A percentile compares a stretch with the other conserved stretches of the same genome.
phyloP scores from a whole-genome alignment of 1,140 invertebrate genomes.

The Monochamus saltuarius region DNA sequence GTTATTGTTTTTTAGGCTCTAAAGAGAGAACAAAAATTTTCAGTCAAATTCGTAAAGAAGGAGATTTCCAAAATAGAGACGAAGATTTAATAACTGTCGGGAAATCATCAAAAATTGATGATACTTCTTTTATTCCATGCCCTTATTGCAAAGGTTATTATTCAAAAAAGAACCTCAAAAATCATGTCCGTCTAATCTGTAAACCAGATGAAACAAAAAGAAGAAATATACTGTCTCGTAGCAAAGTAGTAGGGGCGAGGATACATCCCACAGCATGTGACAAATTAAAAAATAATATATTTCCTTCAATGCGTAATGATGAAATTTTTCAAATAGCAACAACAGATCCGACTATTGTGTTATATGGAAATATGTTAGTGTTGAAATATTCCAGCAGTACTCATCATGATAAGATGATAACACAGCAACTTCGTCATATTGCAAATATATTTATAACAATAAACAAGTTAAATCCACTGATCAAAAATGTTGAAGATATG shows the following conservation, averaged over 20 bases:
- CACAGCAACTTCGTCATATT: conserved; percentile 5
- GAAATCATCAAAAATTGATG: not conserved
- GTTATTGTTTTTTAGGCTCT: conserved; percentile 4
- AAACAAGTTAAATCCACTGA: not conserved
- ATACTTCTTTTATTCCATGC: conserved; percentile 6
- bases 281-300: conserved; percentile 3
- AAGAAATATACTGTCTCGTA: not conserved
- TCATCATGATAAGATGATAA: conserved; percentile 11
- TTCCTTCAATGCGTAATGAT: conserved; percentile 5
- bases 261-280: conserved; percentile 6
- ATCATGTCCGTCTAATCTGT: conserved; percentile 2
- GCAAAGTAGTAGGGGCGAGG: not conserved
- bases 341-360: not conserved
- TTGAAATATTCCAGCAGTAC: conserved; percentile 4
- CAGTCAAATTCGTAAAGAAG: not conserved
- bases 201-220: not conserved
- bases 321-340: not conserved
- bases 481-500: conserved; percentile 2
- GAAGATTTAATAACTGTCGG: not conserved
- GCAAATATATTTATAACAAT: conserved; percentile 2
- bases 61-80: not conserved
- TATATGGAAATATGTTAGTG: conserved; percentile 10
- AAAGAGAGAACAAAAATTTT: not conserved
- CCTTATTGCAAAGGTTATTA: conserved; percentile 17
- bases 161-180: conserved; percentile 6